Percentiles rank a stretch among this genome's conserved stretches.
These are phyloP conservation scores for Cheirogaleus major DNA, from an alignment of 2,797 vertebrate genomes.

Conservation along the genomic window DNA sequence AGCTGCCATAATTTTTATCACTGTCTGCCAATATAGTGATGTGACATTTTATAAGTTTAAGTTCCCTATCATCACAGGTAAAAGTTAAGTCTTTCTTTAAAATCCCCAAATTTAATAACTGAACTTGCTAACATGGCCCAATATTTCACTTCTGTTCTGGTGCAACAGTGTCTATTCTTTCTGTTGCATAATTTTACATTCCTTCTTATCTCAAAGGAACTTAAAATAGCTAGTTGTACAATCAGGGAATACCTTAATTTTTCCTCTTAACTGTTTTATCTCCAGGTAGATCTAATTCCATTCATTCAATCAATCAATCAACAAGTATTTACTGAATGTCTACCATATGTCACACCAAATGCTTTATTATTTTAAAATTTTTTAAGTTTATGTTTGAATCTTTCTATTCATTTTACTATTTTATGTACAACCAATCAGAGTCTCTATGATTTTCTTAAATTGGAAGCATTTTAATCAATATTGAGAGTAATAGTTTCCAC, in stretches of 20 bases:
- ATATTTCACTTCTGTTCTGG: background rate
- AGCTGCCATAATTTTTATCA: background rate
- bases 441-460: constrained; percentile 6
- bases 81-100: background rate
- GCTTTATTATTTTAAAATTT: background rate
- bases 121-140: background rate
- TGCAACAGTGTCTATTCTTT: background rate
- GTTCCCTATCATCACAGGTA: background rate
- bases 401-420: constrained; percentile 6
- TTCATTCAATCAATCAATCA: background rate
- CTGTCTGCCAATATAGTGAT: background rate
- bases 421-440: background rate
- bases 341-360: background rate
- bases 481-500: constrained; percentile 3
- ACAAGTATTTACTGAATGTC: background rate
- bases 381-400: background rate
- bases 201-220: background rate
- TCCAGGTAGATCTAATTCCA: background rate
- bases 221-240: background rate
- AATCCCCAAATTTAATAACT: background rate
- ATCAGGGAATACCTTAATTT: background rate
- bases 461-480: constrained; percentile 8
- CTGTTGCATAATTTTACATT: background rate
- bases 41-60: background rate
- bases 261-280: background rate